These are phyloP conservation scores for Parapristionchus giblindavisi DNA, from an alignment of 2,888 invertebrate species.

Conservation along the genomic window DNA sequence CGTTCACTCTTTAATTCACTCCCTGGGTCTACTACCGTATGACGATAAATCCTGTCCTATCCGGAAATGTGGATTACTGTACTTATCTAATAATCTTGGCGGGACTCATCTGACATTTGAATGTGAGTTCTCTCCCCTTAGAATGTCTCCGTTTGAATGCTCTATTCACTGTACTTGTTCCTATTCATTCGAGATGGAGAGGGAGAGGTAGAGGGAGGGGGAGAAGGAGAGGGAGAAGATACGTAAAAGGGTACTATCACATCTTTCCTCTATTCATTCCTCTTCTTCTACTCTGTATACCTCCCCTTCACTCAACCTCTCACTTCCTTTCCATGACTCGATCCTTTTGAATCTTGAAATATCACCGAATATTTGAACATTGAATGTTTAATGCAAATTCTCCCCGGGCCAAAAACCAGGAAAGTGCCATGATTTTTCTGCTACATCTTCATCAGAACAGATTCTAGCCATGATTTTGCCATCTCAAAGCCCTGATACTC, in stretches of 20 bases:
- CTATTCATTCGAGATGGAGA: conserved; percentile 15
- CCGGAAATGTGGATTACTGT: too few relatives aligned
- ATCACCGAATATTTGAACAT: too few relatives aligned
- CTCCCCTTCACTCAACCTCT: neutral
- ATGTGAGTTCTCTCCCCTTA: conserved; percentile 12
- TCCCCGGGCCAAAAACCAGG: too few relatives aligned
- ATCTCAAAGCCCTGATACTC: too few relatives aligned
- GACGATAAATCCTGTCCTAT: too few relatives aligned
- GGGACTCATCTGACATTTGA: neutral
- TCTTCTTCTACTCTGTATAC: neutral
- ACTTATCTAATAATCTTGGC: too few relatives aligned
- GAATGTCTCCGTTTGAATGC: neutral
- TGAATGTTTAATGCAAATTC: too few relatives aligned
- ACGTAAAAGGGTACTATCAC: conserved; percentile 33
- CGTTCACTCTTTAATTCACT: too few relatives aligned
- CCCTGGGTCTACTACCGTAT: too few relatives aligned
- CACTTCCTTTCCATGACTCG: neutral
- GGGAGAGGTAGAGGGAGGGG: conserved; percentile 6
- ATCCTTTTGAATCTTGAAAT: neutral
- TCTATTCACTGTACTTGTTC: conserved; percentile 4
- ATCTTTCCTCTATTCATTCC: neutral
- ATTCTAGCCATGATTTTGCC: too few relatives aligned
- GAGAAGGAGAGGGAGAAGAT: conserved; percentile 10
- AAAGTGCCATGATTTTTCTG: too few relatives aligned
- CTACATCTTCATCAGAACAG: too few relatives aligned